phyloP scores from a whole-genome alignment of 2,797 vertebrate genomes.

The Dromococcyx pavoninus region DNA sequence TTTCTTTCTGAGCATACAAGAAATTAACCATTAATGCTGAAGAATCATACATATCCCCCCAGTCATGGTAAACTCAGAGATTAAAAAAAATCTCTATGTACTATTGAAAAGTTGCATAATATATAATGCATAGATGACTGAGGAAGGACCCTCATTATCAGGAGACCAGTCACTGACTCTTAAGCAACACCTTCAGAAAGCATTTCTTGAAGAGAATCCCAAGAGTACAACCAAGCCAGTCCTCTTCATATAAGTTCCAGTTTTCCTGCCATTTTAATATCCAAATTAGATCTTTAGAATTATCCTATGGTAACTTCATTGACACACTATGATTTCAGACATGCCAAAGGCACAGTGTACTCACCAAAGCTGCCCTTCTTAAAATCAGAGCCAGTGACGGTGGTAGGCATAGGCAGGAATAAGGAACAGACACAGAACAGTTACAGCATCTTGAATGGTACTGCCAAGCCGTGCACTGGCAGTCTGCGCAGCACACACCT shows the following conservation, averaged over 20 bases:
- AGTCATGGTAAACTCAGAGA: neutral
- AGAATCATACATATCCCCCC: neutral
- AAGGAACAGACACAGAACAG: neutral
- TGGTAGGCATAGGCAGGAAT: neutral
- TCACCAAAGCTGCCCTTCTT: neutral
- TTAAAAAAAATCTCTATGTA: neutral
- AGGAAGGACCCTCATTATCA: neutral
- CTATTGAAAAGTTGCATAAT: neutral
- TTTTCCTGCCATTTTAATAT: neutral
- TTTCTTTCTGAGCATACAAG: neutral
- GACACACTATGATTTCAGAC: neutral
- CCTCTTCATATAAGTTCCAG: neutral
- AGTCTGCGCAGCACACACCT: neutral
- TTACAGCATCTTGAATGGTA: neutral
- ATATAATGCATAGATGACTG: neutral
- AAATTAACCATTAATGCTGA: neutral
- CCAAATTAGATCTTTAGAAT: neutral
- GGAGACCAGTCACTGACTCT: neutral
- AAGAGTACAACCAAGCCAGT: neutral
- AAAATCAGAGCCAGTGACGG: neutral
- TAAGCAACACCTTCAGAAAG: neutral
- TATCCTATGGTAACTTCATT: neutral
- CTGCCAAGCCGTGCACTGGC: neutral
- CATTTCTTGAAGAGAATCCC: neutral
- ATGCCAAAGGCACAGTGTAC: neutral